phyloP scores from a whole-genome alignment of 2,888 invertebrate species.

The Oithona nana region DNA sequence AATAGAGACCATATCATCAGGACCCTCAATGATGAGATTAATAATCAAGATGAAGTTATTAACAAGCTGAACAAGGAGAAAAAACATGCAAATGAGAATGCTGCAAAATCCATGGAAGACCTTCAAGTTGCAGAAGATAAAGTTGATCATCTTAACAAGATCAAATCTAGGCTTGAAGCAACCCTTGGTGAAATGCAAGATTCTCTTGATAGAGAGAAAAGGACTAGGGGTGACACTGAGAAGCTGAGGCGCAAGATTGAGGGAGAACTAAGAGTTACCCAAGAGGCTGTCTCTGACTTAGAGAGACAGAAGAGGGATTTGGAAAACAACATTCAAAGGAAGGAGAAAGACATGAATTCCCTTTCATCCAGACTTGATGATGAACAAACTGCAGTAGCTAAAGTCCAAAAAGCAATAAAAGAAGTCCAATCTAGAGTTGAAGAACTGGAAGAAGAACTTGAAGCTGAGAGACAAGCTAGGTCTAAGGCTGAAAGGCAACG shows the following conservation, averaged over 20 bases:
- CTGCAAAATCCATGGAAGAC: constrained; percentile 38
- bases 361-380: constrained; percentile 87
- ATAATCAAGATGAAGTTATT: constrained; percentile 97
- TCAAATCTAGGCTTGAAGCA: constrained; percentile 95
- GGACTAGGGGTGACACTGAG: constrained; percentile 87
- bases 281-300: constrained; percentile 89
- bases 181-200: constrained; percentile 96
- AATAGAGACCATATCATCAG: constrained; percentile 97
- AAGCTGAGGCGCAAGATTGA: constrained; percentile 97
- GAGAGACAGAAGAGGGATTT: constrained; percentile 95
- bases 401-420: constrained; percentile 97
- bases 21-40: constrained; percentile 95
- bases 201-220: constrained; percentile 97
- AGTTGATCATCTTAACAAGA: constrained; percentile 98
- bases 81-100: constrained; percentile 85
- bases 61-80: constrained; percentile 98
- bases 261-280: constrained; percentile 94
- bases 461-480: constrained; percentile 92
- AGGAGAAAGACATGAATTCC: constrained; percentile 93
- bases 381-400: constrained; percentile 90
- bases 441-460: constrained; percentile 97
- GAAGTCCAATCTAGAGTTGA: constrained; percentile 95
- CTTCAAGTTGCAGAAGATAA: constrained; percentile 82
- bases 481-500: constrained; percentile 66
- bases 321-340: constrained; percentile 92